Conservation (phyloP, 2,888 invertebrate genomes). For the Monopis laevigella region DNA sequence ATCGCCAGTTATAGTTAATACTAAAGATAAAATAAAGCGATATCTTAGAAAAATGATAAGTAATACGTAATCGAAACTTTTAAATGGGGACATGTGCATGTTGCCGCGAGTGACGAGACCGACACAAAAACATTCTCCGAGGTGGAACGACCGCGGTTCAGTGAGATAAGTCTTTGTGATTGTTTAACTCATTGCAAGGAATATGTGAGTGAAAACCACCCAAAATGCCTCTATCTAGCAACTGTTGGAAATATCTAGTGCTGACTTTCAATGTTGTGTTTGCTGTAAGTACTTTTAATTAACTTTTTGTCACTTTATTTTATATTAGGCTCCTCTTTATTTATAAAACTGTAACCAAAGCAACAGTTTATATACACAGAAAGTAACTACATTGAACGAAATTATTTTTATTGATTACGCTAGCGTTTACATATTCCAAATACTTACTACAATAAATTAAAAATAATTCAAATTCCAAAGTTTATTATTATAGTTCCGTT, state of each 20-base stretch:
- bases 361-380: not conserved
- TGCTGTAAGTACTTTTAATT: slow-evolving; percentile 41
- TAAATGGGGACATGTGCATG: slow-evolving; percentile 1
- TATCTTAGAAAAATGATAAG: no score
- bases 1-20: no score
- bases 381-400: no score
- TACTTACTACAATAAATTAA: no score
- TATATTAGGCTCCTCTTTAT: not conserved
- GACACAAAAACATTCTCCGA: slow-evolving; percentile 46
- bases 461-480: not conserved
- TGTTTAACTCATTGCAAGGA: slow-evolving; percentile 23
- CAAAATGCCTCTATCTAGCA: slow-evolving; percentile 54
- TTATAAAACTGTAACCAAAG: not conserved
- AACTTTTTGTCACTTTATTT: not conserved
- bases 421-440: no score
- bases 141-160: slow-evolving; percentile 40
- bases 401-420: no score
- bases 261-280: slow-evolving; percentile 56
- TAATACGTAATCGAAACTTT: slow-evolving; percentile 4
- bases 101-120: slow-evolving; percentile 1
- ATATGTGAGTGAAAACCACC: slow-evolving; percentile 43
- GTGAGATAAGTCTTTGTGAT: slow-evolving; percentile 50
- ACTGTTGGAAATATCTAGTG: slow-evolving; percentile 62
- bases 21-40: no score
- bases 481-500: slow-evolving; percentile 5